A percentile compares a stretch with the other conserved stretches of the same genome.
Evolutionary conservation across 1,140 invertebrate species (phyloP).

Genomic region (Drosophila varians): DNA sequence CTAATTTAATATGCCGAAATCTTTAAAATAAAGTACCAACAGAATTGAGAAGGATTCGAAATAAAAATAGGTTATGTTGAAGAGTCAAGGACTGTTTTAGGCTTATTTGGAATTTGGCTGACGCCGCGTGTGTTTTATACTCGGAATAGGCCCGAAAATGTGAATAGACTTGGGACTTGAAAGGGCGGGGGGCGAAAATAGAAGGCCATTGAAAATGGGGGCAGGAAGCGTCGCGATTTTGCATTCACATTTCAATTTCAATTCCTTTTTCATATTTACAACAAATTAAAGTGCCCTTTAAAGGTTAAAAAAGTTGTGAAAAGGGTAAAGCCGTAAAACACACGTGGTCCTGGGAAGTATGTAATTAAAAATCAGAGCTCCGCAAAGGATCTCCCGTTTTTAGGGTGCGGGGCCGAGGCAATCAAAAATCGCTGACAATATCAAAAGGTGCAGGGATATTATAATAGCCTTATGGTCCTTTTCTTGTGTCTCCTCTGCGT

Average conservation of each 20-base stretch:
- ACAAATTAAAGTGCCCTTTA: slow-evolving; percentile 46
- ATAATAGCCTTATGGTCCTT: slow-evolving; percentile 25
- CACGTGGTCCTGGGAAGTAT: slow-evolving; percentile 29
- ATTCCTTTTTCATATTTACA: slow-evolving; percentile 35
- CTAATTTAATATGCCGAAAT: too few species aligned
- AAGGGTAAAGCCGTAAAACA: slow-evolving; percentile 12
- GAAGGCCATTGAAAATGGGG: slow-evolving; percentile 21
- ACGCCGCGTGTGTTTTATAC: slow-evolving; percentile 53
- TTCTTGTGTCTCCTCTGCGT: not conserved
- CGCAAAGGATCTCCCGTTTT: slow-evolving; percentile 1
- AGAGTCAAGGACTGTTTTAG: slow-evolving; percentile 12
- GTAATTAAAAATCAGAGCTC: slow-evolving; percentile 38
- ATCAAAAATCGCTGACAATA: slow-evolving; percentile 50
- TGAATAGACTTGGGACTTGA: slow-evolving; percentile 42
- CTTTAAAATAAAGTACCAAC: too few species aligned
- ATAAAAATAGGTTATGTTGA: not conserved
- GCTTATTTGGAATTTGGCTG: slow-evolving; percentile 10
- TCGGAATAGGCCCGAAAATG: slow-evolving; percentile 25
- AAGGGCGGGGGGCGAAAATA: not conserved
- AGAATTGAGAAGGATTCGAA: not conserved
- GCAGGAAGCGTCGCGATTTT: slow-evolving; percentile 10
- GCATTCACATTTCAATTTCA: slow-evolving; percentile 40
- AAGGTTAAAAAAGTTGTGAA: slow-evolving; percentile 18
- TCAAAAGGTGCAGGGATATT: slow-evolving; percentile 42
- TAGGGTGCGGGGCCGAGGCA: slow-evolving; percentile 1